A percentile compares a stretch with the other conserved stretches of the same genome.
Conservation (phyloP, 2,888 invertebrate species). For the Heliconius aoede region DNA sequence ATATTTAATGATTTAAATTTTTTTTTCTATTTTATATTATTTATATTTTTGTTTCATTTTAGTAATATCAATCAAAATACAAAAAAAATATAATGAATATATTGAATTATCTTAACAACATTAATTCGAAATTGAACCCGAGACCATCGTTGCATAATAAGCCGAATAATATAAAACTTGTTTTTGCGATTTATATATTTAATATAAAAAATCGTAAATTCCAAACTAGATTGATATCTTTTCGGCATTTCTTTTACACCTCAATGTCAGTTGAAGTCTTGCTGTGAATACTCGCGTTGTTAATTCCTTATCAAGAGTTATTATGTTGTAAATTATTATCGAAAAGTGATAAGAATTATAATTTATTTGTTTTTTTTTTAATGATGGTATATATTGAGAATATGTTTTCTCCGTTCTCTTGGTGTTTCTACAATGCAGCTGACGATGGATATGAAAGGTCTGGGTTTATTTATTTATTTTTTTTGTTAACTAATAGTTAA, state of each 20-base stretch:
- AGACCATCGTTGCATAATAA: background rate
- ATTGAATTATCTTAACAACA: no score
- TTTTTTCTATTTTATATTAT: no score
- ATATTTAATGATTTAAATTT: no score
- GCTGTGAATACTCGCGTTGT: constrained; percentile 24
- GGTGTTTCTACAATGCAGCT: constrained; percentile 63
- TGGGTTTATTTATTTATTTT: background rate
- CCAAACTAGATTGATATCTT: constrained; percentile 13
- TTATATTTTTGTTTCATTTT: no score
- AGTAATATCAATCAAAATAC: no score
- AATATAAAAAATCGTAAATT: constrained; percentile 8
- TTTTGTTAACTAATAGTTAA: no score
- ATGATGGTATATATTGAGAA: background rate
- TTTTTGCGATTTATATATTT: background rate
- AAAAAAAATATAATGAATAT: no score
- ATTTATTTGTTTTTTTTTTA: constrained; percentile 30
- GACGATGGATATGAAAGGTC: constrained; percentile 64
- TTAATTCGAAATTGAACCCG: background rate
- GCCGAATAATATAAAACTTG: background rate
- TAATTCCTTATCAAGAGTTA: constrained; percentile 26
- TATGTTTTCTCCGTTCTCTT: constrained; percentile 68
- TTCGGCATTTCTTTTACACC: constrained; percentile 36
- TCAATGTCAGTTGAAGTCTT: constrained; percentile 40
- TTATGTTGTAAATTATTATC: constrained; percentile 28
- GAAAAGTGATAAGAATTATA: constrained; percentile 36